Percentiles rank a stretch among this genome's conserved stretches.
These are phyloP conservation scores for Danaus chrysippus DNA, from an alignment of 2,888 invertebrate species.

Conservation along the genomic window DNA sequence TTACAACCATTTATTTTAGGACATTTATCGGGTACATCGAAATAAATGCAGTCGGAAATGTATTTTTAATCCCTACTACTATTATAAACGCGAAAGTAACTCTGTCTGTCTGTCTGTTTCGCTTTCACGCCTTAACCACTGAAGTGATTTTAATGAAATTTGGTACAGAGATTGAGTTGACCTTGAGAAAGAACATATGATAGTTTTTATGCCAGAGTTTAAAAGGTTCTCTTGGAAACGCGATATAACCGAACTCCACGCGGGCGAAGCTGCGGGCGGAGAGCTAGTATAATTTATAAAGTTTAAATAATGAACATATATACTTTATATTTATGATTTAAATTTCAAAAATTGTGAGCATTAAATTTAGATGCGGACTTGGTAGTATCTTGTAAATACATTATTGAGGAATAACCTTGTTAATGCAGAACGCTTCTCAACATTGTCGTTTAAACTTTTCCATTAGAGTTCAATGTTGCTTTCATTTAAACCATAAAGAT, in stretches of 20 bases:
- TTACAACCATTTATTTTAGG: conserved; percentile 52
- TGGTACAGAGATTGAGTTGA: no score
- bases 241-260: no score
- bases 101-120: no score
- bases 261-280: no score
- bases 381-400: conserved; percentile 11
- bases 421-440: conserved; percentile 15
- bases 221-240: no score
- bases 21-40: conserved; percentile 37
- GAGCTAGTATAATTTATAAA: no score
- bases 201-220: no score
- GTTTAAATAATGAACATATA: no score
- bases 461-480: conserved; percentile 9
- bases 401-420: conserved; percentile 15
- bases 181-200: no score
- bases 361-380: not conserved
- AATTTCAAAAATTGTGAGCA: not conserved
- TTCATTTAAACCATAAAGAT: conserved; percentile 13
- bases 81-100: no score
- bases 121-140: no score
- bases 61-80: not conserved
- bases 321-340: not conserved
- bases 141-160: no score
- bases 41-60: not conserved
- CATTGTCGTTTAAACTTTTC: conserved; percentile 10